These are phyloP conservation scores for Arvicanthis niloticus DNA, from an alignment of 2,113 vertebrate genomes.

Conservation along the genomic window DNA sequence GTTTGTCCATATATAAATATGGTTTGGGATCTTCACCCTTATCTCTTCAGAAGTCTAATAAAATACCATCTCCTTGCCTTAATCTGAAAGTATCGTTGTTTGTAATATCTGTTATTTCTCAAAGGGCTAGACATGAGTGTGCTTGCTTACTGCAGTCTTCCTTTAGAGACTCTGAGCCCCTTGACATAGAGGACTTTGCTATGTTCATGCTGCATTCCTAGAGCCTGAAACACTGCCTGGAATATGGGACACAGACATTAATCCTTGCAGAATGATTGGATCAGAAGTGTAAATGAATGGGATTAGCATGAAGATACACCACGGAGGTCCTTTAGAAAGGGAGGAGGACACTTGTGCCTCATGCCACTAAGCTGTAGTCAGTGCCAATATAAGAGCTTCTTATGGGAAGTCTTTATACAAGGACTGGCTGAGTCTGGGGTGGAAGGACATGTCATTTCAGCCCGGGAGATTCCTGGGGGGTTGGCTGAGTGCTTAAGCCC, in stretches of 20 bases:
- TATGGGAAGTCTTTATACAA: background rate
- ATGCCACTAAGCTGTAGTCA: background rate
- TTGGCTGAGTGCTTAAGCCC: background rate
- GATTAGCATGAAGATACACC: background rate
- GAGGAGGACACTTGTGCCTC: background rate
- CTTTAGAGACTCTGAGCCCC: background rate
- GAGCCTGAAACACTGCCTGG: background rate
- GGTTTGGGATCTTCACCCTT: background rate
- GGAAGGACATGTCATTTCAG: background rate
- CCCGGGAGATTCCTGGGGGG: background rate
- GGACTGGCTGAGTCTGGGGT: background rate
- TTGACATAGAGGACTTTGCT: background rate
- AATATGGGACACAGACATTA: background rate
- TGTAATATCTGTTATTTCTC: background rate
- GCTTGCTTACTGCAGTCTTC: background rate
- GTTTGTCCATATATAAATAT: background rate
- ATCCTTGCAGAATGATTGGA: background rate
- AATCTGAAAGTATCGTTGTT: background rate
- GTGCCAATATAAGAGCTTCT: background rate
- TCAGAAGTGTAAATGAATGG: background rate
- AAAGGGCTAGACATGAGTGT: background rate
- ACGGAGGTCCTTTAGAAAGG: background rate
- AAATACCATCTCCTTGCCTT: background rate
- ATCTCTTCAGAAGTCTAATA: background rate
- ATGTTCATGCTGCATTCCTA: background rate